Conservation (phyloP, 1,140 invertebrate species). For the Macrotrachela quadricornifera region DNA sequence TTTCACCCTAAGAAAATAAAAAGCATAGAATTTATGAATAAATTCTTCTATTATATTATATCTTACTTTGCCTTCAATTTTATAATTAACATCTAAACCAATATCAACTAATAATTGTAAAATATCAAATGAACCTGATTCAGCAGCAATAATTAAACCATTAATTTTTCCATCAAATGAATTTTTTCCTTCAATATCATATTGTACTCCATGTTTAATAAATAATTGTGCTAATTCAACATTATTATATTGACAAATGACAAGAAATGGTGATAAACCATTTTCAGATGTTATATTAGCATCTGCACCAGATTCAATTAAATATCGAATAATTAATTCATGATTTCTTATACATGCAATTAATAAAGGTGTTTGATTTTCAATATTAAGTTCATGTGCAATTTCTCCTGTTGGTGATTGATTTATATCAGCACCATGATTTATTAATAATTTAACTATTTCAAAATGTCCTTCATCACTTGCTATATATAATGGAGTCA, state of each 20-base stretch:
- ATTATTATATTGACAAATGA: constrained; percentile 9
- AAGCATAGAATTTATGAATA: too few species aligned
- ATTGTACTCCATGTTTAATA: background rate
- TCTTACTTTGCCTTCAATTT: constrained; percentile 9
- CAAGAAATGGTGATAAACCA: constrained; percentile 4
- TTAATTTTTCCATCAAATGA: constrained; percentile 9
- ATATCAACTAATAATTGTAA: constrained; percentile 4
- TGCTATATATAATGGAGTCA: constrained; percentile 63
- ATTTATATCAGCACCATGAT: too few species aligned
- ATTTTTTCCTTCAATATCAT: constrained; percentile 1
- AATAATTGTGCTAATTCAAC: background rate
- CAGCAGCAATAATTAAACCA: constrained; percentile 6
- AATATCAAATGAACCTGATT: constrained; percentile 8
- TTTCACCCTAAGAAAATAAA: constrained; percentile 5
- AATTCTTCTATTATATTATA: too few species aligned
- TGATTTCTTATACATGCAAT: constrained; percentile 9
- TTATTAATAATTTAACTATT: too few species aligned
- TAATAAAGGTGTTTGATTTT: constrained; percentile 6
- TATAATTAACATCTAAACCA: constrained; percentile 8
- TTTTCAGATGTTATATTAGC: constrained; percentile 2
- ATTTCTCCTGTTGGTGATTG: too few species aligned
- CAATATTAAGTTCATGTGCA: too few species aligned
- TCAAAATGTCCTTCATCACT: constrained; percentile 57
- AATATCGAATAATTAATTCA: constrained; percentile 1
- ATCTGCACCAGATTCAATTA: constrained; percentile 5